A percentile compares a stretch with the other conserved stretches of the same genome.
These are phyloP conservation scores for Listronotus oregonensis DNA, from an alignment of 1,140 invertebrate genomes.

Conservation along the genomic window DNA sequence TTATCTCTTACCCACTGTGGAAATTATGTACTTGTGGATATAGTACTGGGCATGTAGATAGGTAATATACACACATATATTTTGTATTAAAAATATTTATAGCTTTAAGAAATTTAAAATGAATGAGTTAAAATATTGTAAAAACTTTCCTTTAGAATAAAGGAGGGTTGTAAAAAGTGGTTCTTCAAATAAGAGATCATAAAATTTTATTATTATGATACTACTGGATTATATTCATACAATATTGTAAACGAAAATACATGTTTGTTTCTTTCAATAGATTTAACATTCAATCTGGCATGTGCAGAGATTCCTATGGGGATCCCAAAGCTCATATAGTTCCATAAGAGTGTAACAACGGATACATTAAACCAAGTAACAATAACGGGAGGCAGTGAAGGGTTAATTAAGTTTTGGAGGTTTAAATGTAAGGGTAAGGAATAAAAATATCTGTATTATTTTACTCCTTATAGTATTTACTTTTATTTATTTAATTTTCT, in stretches of 20 bases:
- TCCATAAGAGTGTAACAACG: constrained; percentile 72
- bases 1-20: constrained; percentile 83
- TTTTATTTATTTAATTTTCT: too few species aligned
- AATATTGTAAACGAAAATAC: too few species aligned
- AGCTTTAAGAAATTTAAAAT: too few species aligned
- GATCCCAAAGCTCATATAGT: constrained; percentile 67
- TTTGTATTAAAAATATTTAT: too few species aligned
- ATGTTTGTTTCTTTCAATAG: constrained; percentile 52
- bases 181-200: too few species aligned
- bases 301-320: constrained; percentile 81
- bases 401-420: constrained; percentile 82
- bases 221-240: too few species aligned
- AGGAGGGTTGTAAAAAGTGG: too few species aligned
- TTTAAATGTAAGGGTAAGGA: constrained; percentile 69
- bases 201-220: too few species aligned
- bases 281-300: constrained; percentile 96
- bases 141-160: too few species aligned
- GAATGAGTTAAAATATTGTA: too few species aligned
- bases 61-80: constrained; percentile 40
- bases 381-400: constrained; percentile 76
- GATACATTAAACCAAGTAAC: constrained; percentile 81
- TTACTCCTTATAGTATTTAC: too few species aligned
- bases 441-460: too few species aligned
- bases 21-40: constrained; percentile 94
- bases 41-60: constrained; percentile 86